Evolutionary conservation across 92 coral and sea anemone species (phyloP).

Genomic region (Epizoanthus scotinus): DNA sequence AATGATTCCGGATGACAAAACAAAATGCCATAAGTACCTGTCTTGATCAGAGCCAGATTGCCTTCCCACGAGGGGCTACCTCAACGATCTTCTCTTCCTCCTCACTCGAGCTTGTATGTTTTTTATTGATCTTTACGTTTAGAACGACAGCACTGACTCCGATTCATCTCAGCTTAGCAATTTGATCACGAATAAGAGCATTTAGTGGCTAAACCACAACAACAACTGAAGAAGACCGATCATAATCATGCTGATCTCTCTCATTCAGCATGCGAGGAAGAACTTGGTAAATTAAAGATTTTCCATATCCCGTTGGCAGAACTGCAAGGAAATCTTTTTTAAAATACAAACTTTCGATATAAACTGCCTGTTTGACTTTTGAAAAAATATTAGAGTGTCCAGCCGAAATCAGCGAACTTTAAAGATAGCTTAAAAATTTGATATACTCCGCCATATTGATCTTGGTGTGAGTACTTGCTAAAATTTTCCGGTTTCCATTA

Average conservation of each 20-base stretch:
- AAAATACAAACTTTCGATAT: conserved; percentile 34
- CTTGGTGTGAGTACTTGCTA: too few species aligned
- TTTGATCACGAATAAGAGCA: conserved; percentile 46
- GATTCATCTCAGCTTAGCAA: conserved; percentile 9
- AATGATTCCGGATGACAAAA: too few species aligned
- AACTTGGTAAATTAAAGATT: conserved; percentile 40
- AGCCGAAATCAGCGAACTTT: conserved; percentile 31
- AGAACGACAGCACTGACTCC: conserved; percentile 37
- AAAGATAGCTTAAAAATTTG: conserved; percentile 23
- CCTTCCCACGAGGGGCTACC: too few species aligned
- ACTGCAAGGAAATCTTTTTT: conserved; percentile 41
- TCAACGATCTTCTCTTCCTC: conserved; percentile 10
- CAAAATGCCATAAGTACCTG: too few species aligned
- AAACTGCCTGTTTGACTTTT: conserved; percentile 49
- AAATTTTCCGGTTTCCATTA: too few species aligned
- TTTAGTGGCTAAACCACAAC: conserved; percentile 48
- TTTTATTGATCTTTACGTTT: conserved; percentile 18
- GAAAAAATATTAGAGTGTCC: conserved; percentile 16
- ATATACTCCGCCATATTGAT: too few species aligned
- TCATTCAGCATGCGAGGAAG: conserved; percentile 47
- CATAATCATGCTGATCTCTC: conserved; percentile 29
- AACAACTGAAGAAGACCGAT: neutral
- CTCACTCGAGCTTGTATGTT: too few species aligned
- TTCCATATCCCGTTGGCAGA: conserved; percentile 56
- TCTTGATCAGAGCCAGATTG: too few species aligned